Base-by-base conservation (phyloP, 2,113 vertebrate species). In the Ophiodon elongatus region DNA sequence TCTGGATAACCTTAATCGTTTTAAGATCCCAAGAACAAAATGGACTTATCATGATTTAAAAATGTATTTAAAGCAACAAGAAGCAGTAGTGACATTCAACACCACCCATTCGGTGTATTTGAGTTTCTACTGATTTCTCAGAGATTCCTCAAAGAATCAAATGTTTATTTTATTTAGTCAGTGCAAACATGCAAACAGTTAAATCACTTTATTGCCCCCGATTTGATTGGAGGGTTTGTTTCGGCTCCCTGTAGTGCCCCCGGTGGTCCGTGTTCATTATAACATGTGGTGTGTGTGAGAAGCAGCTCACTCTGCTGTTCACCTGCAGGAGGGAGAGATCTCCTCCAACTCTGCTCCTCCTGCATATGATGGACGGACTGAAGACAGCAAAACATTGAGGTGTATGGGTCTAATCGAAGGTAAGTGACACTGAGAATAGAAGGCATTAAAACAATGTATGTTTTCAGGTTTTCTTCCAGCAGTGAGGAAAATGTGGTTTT, bases 311-410 rank as follows among this genome's bases (percentile, higher is more conserved):
- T 86, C 37, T 29, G 47, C 50, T 39, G 35, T 19, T 54, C 73
- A 78, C 79, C 86, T 71, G 78, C 82, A 10, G 78, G 47, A 84
- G 72, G 37, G 59, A 67, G 31, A 57, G 63, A 73, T 39, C 78
- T 60, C 15, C 56, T 60, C 57, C 50, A 75, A 37, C 33, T 73
- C 80, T 11, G 35, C 50, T 8, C 7, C 78, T 86, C 27, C 75
- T 45, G 73, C 39, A 13, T 71, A 1, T 14, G 84, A 84, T 63
- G 52, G 47, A 89, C 45, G 27, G 43, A 76, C 25, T 1, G 41
- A 45, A 19, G 65, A 45, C 14, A 1, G 43, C 8, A 56, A 56
- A 27, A 52, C 56, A 1, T 7, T 15, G 13, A 3, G 64, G 33
- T 71, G 50, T 7, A 25, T 14, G n/a, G 10, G n/a, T 76, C 69